These are phyloP conservation scores for Poecilia gillii DNA, from an alignment of 2,797 vertebrate genomes.

Conservation along the genomic window DNA sequence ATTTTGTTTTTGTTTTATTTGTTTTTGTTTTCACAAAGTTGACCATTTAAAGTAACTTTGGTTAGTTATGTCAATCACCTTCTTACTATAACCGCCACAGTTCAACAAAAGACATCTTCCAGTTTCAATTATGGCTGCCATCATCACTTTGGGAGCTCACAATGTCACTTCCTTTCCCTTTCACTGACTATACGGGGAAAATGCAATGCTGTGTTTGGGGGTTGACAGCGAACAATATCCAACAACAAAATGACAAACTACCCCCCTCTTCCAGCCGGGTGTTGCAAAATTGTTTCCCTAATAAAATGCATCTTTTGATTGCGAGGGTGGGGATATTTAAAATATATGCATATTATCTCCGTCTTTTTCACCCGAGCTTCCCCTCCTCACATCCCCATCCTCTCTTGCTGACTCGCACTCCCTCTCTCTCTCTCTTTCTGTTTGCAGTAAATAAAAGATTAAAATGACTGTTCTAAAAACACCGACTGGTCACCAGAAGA, in stretches of 20 bases:
- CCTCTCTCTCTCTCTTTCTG: conserved; percentile 77
- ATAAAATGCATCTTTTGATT: conserved; percentile 81
- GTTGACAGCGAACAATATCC: conserved; percentile 75
- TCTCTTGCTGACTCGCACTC: conserved; percentile 80
- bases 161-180: conserved; percentile 75
- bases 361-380: conserved; percentile 79
- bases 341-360: conserved; percentile 84
- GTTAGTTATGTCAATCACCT: conserved; percentile 59
- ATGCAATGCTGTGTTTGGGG: conserved; percentile 77
- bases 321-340: conserved; percentile 78
- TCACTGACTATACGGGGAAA: conserved; percentile 72
- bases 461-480: conserved; percentile 93
- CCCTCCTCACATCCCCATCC: conserved; percentile 44
- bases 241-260: conserved; percentile 77
- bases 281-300: conserved; percentile 78
- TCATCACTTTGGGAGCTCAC: conserved; percentile 69
- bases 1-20: conserved; percentile 34
- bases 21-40: conserved; percentile 35
- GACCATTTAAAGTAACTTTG: conserved; percentile 46
- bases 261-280: conserved; percentile 62
- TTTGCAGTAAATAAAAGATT: conserved; percentile 94
- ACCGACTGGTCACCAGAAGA: conserved; percentile 93
- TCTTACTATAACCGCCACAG: conserved; percentile 47
- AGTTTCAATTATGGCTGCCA: conserved; percentile 66
- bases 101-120: conserved; percentile 63